A percentile compares a stretch with the other conserved stretches of the same genome.
Evolutionary conservation across 2,113 vertebrate species (phyloP).

Genomic region (Pampusana beccarii): DNA sequence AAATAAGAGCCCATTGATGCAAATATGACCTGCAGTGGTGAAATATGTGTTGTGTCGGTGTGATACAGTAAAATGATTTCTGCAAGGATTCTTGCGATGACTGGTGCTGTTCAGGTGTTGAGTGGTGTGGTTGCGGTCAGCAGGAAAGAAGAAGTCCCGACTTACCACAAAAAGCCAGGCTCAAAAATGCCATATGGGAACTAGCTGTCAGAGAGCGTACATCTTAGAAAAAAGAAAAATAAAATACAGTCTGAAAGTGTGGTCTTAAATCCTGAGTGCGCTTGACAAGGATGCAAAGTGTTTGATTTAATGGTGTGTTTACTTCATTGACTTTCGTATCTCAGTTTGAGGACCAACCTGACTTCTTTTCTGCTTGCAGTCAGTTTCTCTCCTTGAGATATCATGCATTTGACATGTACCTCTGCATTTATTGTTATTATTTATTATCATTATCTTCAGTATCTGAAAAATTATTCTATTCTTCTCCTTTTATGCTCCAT

Average conservation of each 20-base stretch:
- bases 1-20: not conserved
- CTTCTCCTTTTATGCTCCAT: constrained; percentile 38
- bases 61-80: not conserved
- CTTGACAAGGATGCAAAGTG: not conserved
- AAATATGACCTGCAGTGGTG: not conserved
- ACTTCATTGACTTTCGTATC: constrained; percentile 11
- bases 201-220: not conserved
- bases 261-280: not conserved
- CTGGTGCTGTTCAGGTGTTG: not conserved
- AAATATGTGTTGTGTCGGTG: not conserved
- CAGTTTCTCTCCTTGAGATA: not conserved
- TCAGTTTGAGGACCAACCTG: not conserved
- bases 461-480: constrained; percentile 34
- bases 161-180: not conserved
- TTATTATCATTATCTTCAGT: constrained; percentile 11
- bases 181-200: not conserved
- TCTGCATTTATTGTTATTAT: constrained; percentile 40
- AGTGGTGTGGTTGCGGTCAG: not conserved
- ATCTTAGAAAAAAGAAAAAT: not conserved
- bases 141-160: not conserved
- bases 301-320: constrained; percentile 27
- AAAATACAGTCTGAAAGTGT: not conserved
- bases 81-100: not conserved
- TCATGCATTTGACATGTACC: not conserved
- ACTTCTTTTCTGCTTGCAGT: not conserved